Evolutionary conservation across 2,888 invertebrate genomes (phyloP).

Genomic region (Phragmatobia fuliginosa): DNA sequence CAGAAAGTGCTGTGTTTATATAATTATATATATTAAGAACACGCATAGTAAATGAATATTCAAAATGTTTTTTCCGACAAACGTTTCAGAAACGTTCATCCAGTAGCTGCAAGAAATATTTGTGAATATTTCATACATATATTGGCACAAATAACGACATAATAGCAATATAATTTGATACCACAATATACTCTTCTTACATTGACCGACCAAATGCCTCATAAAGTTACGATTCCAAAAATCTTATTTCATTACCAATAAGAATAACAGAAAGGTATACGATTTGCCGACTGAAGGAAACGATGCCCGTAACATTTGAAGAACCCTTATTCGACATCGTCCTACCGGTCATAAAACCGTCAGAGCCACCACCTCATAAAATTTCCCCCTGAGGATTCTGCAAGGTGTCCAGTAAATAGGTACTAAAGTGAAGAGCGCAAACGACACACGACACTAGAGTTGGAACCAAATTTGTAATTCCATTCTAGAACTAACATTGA

Average conservation of each 20-base stretch:
- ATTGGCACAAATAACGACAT: slow-evolving; percentile 54
- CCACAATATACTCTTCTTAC: slow-evolving; percentile 18
- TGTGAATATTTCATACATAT: slow-evolving; percentile 56
- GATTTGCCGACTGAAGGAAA: slow-evolving; percentile 61
- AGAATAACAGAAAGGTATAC: slow-evolving; percentile 57
- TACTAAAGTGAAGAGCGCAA: slow-evolving; percentile 58
- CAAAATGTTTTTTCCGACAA: too few relatives aligned
- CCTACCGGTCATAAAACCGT: slow-evolving; percentile 74
- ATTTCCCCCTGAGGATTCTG: slow-evolving; percentile 66
- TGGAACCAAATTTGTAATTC: slow-evolving; percentile 41
- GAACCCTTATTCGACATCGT: slow-evolving; percentile 66
- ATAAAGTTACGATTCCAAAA: slow-evolving; percentile 47
- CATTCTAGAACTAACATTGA: slow-evolving; percentile 34
- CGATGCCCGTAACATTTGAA: slow-evolving; percentile 66
- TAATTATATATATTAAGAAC: slow-evolving; percentile 55
- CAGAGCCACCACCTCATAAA: slow-evolving; percentile 75
- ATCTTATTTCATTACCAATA: slow-evolving; percentile 52
- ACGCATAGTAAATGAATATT: slow-evolving; percentile 40
- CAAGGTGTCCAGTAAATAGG: slow-evolving; percentile 50
- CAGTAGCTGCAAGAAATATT: neutral
- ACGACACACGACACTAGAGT: slow-evolving; percentile 34
- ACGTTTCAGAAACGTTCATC: slow-evolving; percentile 29
- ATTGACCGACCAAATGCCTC: slow-evolving; percentile 50
- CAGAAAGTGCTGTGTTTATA: slow-evolving; percentile 42
- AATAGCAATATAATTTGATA: slow-evolving; percentile 56